Evolutionary conservation across 2,113 vertebrate genomes (phyloP), one percentile per base, ranked within the genome.

Genomic region (Etheostoma cragini): DNA sequence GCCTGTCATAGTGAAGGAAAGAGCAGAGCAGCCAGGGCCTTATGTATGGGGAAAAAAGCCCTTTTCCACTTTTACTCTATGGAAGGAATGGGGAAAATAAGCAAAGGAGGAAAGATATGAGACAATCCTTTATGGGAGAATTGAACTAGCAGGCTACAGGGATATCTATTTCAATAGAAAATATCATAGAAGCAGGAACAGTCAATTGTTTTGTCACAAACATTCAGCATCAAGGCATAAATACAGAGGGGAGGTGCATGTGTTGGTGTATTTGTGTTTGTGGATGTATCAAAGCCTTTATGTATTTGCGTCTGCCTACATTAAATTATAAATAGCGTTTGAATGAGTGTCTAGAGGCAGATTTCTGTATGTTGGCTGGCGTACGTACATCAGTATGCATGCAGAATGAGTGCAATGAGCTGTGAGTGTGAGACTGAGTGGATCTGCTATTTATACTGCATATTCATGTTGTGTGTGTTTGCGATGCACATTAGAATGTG

Each of bases 341-440:
- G 91, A 89, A 92, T 88, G 93, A 85, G 90, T 76, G 81, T 92
- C 90, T 89, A 24, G 90, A 89, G 92, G 91, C 89, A 88, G 71
- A 86, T 91, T 80, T 85, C 85, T 81, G 86, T 78, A 72, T 78
- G 87, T 87, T 74, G 75, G 71, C 68, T 73, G 77, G 83, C 76
- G 77, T 78, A 78, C 58, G 46, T 77, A 78, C 83, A 90, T 91
- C 81, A 86, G 91, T 88, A 89, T 91, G 88, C 83, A 86, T 78
- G 82, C 88, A 80, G 78, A 87, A 89, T 85, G 86, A 88, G 85
- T 30, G 76, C 89, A 93, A 91, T 91, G 90, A 90, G 91, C 89
- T 91, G 87, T 81, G 80, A 76, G 90, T 78, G 81, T 80, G 82
- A 81, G 85, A 78, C 77, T 86, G 89, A 87, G 84, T 58, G 84